phyloP scores from a whole-genome alignment of 1,140 invertebrate genomes.

The Planococcus citri region DNA sequence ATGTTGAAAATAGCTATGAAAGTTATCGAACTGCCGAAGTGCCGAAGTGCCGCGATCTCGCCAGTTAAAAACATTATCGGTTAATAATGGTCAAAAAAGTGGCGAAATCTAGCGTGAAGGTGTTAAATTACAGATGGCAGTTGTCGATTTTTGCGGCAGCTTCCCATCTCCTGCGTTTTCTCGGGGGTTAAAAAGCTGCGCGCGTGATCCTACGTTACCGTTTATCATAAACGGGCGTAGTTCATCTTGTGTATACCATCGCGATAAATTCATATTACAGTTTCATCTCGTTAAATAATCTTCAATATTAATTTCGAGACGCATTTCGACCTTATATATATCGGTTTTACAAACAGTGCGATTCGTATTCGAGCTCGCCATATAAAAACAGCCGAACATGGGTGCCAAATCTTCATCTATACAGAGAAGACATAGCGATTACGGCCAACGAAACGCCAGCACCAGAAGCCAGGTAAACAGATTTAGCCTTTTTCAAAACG shows the following conservation, averaged over 20 bases:
- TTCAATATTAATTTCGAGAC: background rate
- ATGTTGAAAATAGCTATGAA: too few species aligned
- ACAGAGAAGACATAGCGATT: slow-evolving; percentile 8
- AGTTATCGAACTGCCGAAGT: too few species aligned
- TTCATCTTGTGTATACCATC: slow-evolving; percentile 11
- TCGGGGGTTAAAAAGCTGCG: slow-evolving; percentile 13
- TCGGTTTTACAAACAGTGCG: too few species aligned
- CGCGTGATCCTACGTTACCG: slow-evolving; percentile 9
- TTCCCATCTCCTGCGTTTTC: slow-evolving; percentile 1
- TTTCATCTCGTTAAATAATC: slow-evolving; percentile 2
- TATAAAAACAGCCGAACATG: background rate
- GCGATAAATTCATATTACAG: background rate
- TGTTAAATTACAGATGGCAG: slow-evolving; percentile 18
- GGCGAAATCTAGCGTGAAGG: slow-evolving; percentile 18
- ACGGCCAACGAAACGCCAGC: slow-evolving; percentile 10
- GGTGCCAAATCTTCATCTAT: slow-evolving; percentile 7
- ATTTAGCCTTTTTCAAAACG: background rate
- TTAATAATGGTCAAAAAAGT: slow-evolving; percentile 12
- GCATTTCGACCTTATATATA: too few species aligned
- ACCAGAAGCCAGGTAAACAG: slow-evolving; percentile 8
- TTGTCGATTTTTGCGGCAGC: slow-evolving; percentile 16
- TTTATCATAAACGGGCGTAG: slow-evolving; percentile 16
- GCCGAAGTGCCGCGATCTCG: background rate
- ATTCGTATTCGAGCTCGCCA: too few species aligned
- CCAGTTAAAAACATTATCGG: background rate